These are phyloP conservation scores for Aphelinus certus DNA, from an alignment of 1,140 invertebrate genomes.

Conservation along the genomic window DNA sequence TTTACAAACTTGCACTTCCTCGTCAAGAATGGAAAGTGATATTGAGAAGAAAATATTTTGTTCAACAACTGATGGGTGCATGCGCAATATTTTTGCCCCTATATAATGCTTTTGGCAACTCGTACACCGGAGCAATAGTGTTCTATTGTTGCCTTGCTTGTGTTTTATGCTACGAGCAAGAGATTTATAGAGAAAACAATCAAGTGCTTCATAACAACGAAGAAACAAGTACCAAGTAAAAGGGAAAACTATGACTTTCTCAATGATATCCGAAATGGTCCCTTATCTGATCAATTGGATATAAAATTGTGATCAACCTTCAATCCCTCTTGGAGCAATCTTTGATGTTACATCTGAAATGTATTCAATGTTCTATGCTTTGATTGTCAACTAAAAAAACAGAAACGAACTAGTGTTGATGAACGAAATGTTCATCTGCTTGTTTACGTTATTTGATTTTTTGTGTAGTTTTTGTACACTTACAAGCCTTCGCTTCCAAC, in stretches of 20 bases:
- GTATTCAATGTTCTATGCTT: not conserved
- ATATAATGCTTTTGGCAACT: not conserved
- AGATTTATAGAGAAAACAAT: not conserved
- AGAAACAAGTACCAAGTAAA: not conserved
- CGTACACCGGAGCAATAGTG: not conserved
- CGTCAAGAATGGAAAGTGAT: not conserved
- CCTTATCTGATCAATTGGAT: too few species aligned
- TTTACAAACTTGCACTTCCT: too few species aligned
- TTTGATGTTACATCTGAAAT: too few species aligned
- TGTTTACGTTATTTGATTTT: slow-evolving; percentile 2
- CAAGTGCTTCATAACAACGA: not conserved
- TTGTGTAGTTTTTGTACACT: slow-evolving; percentile 17
- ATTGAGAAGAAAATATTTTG: slow-evolving; percentile 25
- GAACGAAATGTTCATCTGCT: slow-evolving; percentile 24
- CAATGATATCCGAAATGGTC: not conserved
- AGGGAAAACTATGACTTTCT: slow-evolving; percentile 24
- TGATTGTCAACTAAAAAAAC: not conserved
- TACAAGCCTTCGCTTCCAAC: slow-evolving; percentile 19
- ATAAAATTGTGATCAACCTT: too few species aligned
- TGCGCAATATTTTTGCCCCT: slow-evolving; percentile 42
- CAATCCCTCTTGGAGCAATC: too few species aligned
- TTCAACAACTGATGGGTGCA: slow-evolving; percentile 51
- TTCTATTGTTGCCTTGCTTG: slow-evolving; percentile 1
- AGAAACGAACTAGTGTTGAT: not conserved
- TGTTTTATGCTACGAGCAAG: not conserved